Evolutionary conservation across 2,888 invertebrate species (phyloP).

Genomic region (Coelinius sp.): DNA sequence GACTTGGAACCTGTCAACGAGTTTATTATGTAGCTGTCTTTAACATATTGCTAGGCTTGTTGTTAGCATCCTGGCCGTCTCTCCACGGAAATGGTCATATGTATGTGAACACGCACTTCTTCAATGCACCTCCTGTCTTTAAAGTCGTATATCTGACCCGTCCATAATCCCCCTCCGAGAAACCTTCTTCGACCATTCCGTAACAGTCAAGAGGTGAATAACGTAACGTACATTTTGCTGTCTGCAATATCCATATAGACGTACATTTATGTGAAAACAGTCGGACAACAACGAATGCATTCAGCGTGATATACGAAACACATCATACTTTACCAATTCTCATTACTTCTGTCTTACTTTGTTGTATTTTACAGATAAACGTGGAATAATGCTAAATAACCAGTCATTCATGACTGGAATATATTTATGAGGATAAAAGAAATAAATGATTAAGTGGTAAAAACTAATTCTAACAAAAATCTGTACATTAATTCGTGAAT

Average conservation of each 20-base stretch:
- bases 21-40: conserved; percentile 40
- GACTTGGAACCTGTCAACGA: conserved; percentile 45
- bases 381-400: neutral
- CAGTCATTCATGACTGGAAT: neutral
- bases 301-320: conserved; percentile 19
- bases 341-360: conserved; percentile 24
- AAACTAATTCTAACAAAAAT: neutral
- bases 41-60: conserved; percentile 19
- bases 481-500: neutral
- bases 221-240: conserved; percentile 11
- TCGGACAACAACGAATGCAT: conserved; percentile 12
- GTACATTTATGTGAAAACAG: conserved; percentile 23
- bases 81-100: conserved; percentile 17
- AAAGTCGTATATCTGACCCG: conserved; percentile 20
- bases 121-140: conserved; percentile 26
- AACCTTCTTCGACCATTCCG: neutral
- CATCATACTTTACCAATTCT: conserved; percentile 14
- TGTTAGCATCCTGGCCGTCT: conserved; percentile 11
- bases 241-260: conserved; percentile 7
- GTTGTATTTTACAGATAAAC: neutral
- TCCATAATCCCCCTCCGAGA: conserved; percentile 3
- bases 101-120: conserved; percentile 17
- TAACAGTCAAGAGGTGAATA: conserved; percentile 21
- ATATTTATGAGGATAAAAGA: neutral
- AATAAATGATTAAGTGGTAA: neutral